Conservation (phyloP, 2,888 invertebrate species). For the Nomada fabriciana region DNA sequence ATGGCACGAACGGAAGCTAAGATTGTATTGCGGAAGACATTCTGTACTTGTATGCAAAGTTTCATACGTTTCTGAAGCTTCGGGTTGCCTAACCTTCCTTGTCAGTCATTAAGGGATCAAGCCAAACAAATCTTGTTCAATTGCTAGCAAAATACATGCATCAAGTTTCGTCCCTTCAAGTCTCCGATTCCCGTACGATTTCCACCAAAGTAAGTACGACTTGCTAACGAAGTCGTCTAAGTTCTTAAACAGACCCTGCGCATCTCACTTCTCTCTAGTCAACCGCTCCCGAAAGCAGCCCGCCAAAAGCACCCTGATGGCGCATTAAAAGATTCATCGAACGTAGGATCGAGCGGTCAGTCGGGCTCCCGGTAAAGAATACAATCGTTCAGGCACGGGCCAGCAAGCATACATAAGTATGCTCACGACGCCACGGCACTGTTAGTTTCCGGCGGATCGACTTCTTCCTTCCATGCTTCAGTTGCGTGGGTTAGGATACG, state of each 20-base stretch:
- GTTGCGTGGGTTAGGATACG: constrained; percentile 59
- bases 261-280: background rate
- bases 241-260: background rate
- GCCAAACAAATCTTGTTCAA: no score
- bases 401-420: constrained; percentile 50
- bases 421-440: constrained; percentile 33
- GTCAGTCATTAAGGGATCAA: no score
- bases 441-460: constrained; percentile 60
- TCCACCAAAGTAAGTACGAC: no score
- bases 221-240: background rate
- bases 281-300: no score
- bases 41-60: no score
- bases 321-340: constrained; percentile 7
- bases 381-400: background rate
- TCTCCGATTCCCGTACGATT: no score
- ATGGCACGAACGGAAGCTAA: no score
- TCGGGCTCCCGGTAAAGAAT: constrained; percentile 2
- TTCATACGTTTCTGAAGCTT: no score
- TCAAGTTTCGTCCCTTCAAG: no score
- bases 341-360: background rate
- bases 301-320: background rate
- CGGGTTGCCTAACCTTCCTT: no score
- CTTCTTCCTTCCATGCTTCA: constrained; percentile 59
- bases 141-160: no score
- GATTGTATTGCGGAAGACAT: no score